Conservation (phyloP, 92 coral and sea anemone genomes). For the Parazoanthus atlanticus region DNA sequence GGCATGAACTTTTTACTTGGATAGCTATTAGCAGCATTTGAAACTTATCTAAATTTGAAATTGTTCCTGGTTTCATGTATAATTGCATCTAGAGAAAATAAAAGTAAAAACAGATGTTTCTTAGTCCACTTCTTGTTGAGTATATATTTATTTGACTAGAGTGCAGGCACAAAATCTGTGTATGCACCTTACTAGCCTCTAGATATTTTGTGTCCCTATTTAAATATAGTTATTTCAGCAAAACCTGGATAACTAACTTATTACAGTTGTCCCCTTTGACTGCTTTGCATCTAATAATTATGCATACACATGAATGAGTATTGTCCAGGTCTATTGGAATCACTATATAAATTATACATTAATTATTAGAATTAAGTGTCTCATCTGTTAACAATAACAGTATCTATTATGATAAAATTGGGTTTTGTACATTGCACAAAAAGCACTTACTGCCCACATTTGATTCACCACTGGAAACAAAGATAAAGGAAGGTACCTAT, state of each 20-base stretch:
- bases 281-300: slow-evolving; percentile 24
- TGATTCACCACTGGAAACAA: slow-evolving; percentile 34
- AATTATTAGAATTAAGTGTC: not conserved
- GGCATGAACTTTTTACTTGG: slow-evolving; percentile 11
- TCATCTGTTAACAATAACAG: slow-evolving; percentile 13
- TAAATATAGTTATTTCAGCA: slow-evolving; percentile 23
- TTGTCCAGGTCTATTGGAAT: slow-evolving; percentile 18
- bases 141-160: slow-evolving; percentile 14
- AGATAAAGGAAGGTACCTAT: slow-evolving; percentile 27
- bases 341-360: slow-evolving; percentile 19
- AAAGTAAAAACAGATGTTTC: slow-evolving; percentile 17
- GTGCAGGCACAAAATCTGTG: slow-evolving; percentile 27
- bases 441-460: slow-evolving; percentile 33
- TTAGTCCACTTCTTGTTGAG: slow-evolving; percentile 23
- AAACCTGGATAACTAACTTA: slow-evolving; percentile 23
- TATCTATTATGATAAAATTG: slow-evolving; percentile 24
- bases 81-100: slow-evolving; percentile 23
- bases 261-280: slow-evolving; percentile 10
- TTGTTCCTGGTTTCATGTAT: slow-evolving; percentile 20
- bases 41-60: slow-evolving; percentile 18
- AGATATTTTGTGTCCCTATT: slow-evolving; percentile 14
- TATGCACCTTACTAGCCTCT: slow-evolving; percentile 27
- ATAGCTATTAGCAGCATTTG: not conserved
- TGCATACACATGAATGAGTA: slow-evolving; percentile 8
- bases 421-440: slow-evolving; percentile 25